Conservation (phyloP, 2,113 vertebrate species). For the Callopanchax toddi region DNA sequence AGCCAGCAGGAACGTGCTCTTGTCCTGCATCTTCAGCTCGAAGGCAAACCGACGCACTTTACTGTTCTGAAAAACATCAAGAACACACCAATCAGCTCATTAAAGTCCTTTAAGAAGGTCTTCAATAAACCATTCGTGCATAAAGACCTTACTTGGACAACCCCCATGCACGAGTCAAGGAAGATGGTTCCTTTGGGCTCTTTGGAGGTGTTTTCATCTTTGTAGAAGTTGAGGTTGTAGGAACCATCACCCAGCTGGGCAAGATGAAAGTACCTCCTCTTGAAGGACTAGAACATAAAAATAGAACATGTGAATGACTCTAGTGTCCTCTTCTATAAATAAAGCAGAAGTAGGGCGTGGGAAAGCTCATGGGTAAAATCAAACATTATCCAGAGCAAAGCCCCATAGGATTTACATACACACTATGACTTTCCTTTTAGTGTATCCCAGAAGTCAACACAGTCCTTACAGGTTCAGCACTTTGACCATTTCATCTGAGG, state of each 20-base stretch:
- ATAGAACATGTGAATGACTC: constrained; percentile 23
- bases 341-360: constrained; percentile 33
- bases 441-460: too few relatives aligned
- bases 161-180: constrained; percentile 97
- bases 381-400: constrained; percentile 5
- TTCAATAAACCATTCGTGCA: background rate
- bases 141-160: constrained; percentile 88
- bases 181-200: constrained; percentile 99
- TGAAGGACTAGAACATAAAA: constrained; percentile 88
- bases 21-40: constrained; percentile 99
- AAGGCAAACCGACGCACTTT: constrained; percentile 96
- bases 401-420: constrained; percentile 12
- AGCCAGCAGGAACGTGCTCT: constrained; percentile 94
- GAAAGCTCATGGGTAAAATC: constrained; percentile 40
- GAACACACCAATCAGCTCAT: background rate
- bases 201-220: constrained; percentile 98
- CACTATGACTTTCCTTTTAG: background rate
- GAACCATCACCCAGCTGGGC: constrained; percentile 97
- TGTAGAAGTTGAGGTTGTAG: constrained; percentile 99
- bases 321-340: constrained; percentile 48
- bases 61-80: constrained; percentile 84
- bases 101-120: too few relatives aligned
- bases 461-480: too few relatives aligned
- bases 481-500: too few relatives aligned
- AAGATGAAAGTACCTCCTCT: constrained; percentile 97